Evolutionary conservation across 2,888 invertebrate genomes (phyloP), one percentile per base, ranked within the genome.

Genomic region (Gari tellinella): DNA sequence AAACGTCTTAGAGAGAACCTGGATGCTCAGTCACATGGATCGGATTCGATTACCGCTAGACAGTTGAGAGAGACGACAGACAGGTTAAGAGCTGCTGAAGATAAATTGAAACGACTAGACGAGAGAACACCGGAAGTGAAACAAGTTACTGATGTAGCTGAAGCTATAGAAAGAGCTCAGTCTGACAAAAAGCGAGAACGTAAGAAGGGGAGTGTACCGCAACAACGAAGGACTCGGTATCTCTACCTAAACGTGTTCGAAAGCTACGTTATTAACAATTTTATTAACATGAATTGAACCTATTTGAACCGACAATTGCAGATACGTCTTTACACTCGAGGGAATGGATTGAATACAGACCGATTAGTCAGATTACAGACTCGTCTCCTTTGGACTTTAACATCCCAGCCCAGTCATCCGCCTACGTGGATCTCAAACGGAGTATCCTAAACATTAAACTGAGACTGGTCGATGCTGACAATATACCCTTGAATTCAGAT

Each of bases 381-480:
- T 21, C 60, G 25, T 48, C 64, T 1, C 19, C 55, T n/a, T 15
- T 72, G 4, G 75, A 72, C 21, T 75, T 75, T 45, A 61, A 64
- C 64, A 63, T 74, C 5, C 56, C 61, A 1, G 62, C 61, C 1
- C 70, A 61, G 17, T 64, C 74, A 0, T 51, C 67, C 1, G 41
- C 49, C 14, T 78, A 74, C 45, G 51, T 78, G 38, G 78, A 74
- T 61, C 43, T 78, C 14, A 74, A 61, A 61, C 49, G 46, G 15
- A 65, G 67, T 40, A 17, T 56, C 4, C 43, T 78, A 1, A 48
- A 41, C 15, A 1, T 78, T 12, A 75, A 75, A 51, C 15, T 63
- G 12, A 38, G 43, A 43, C 12, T 75, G 15, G 55, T 69, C 0
- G 26, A 65, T 10, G 38, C 19, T 12, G 48, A 56, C n/a, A 52